These are phyloP conservation scores for Nasalis larvatus DNA, from an alignment of 2,113 vertebrate genomes.

Conservation along the genomic window DNA sequence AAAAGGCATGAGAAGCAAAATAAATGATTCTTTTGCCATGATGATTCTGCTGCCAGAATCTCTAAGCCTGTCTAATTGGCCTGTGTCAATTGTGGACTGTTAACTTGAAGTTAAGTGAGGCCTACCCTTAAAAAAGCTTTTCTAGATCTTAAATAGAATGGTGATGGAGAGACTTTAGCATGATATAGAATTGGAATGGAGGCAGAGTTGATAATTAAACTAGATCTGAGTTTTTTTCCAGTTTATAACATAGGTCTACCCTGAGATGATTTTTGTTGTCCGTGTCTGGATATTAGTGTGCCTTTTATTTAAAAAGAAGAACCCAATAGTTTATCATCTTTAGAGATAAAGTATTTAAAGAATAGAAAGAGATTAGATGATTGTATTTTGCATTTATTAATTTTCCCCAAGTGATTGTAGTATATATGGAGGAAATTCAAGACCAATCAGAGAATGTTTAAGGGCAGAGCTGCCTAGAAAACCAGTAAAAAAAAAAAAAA, in stretches of 20 bases:
- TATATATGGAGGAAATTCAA: background rate
- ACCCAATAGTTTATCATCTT: background rate
- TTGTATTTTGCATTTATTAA: conserved; percentile 40
- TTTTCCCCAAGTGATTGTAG: conserved; percentile 17
- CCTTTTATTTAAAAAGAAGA: conserved; percentile 4
- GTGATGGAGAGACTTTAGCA: conserved; percentile 76
- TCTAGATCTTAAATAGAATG: background rate
- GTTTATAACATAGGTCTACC: conserved; percentile 75
- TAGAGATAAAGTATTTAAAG: conserved; percentile 16
- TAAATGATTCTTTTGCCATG: background rate
- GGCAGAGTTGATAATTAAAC: conserved; percentile 85
- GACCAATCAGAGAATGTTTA: background rate
- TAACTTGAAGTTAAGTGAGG: conserved; percentile 85
- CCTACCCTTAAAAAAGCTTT: conserved; percentile 74
- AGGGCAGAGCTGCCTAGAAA: background rate
- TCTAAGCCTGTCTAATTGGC: conserved; percentile 73
- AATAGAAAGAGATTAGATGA: conserved; percentile 8
- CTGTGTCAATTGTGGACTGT: conserved; percentile 78
- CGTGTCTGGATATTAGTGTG: background rate
- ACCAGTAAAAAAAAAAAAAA: background rate
- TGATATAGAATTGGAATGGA: conserved; percentile 75
- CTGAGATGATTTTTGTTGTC: background rate
- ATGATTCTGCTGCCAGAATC: conserved; percentile 64
- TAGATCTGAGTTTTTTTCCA: conserved; percentile 83
- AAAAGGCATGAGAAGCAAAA: conserved; percentile 75